A percentile compares a stretch with the other conserved stretches of the same genome.
Conservation (phyloP, 1,140 invertebrate genomes). For the Drosophila paulistorum region DNA sequence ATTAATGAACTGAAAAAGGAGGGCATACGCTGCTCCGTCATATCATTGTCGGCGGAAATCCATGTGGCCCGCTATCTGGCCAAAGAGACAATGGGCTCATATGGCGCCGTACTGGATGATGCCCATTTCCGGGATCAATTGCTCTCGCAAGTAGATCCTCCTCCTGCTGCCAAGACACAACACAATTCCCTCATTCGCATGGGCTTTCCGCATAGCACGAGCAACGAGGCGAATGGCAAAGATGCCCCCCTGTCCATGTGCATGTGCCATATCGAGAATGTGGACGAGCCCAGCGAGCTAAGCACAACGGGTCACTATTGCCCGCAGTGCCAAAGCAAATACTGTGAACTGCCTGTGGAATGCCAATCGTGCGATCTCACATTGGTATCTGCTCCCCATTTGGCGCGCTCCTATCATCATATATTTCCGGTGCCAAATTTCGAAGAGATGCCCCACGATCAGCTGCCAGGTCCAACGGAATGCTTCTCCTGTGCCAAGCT, state of each 20-base stretch:
- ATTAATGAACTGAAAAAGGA: conserved; percentile 89
- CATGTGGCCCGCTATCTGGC: conserved; percentile 93
- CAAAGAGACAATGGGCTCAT: conserved; percentile 87
- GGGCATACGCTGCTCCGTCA: conserved; percentile 95
- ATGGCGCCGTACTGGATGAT: conserved; percentile 90
- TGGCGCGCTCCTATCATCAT: conserved; percentile 98
- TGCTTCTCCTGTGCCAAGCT: conserved; percentile 90
- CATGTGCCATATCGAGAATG: conserved; percentile 94
- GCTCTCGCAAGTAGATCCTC: conserved; percentile 92
- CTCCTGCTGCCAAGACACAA: conserved; percentile 90
- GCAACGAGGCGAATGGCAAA: conserved; percentile 84
- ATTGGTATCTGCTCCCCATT: conserved; percentile 98
- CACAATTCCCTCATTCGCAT: conserved; percentile 95
- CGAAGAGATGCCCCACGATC: conserved; percentile 87
- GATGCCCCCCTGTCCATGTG: conserved; percentile 90
- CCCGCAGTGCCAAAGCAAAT: conserved; percentile 98
- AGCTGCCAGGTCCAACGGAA: conserved; percentile 78
- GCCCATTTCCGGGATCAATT: conserved; percentile 93
- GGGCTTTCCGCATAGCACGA: conserved; percentile 91
- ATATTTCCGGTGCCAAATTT: conserved; percentile 96
- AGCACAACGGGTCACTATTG: conserved; percentile 94
- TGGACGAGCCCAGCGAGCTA: conserved; percentile 86
- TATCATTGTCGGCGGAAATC: conserved; percentile 97
- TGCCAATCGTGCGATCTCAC: conserved; percentile 97
- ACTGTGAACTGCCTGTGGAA: conserved; percentile 98